Percentiles rank a stretch among this genome's conserved stretches.
phyloP scores from a whole-genome alignment of 2,797 vertebrate species.

The Rhynchonycteris naso region DNA sequence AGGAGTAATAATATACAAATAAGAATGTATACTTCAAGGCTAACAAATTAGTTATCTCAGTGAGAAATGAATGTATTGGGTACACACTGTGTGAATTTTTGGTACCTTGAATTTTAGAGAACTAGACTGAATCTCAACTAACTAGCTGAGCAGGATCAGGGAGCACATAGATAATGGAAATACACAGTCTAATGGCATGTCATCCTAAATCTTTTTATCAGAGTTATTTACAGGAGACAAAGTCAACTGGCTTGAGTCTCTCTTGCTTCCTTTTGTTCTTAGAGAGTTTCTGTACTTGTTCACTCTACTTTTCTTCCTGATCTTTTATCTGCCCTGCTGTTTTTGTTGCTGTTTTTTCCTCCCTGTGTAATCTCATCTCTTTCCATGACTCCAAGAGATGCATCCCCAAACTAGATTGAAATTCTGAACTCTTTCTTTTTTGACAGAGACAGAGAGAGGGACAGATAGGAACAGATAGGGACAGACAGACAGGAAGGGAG shows the following conservation, averaged over 20 bases:
- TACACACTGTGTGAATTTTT: slow-evolving; percentile 34
- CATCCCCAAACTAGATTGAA: not conserved
- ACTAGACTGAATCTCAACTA: not conserved
- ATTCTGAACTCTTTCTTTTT: not conserved
- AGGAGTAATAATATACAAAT: not conserved
- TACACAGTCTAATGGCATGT: not conserved
- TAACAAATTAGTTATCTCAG: not conserved
- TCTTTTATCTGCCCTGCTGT: not conserved
- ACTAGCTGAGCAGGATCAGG: not conserved
- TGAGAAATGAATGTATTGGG: not conserved
- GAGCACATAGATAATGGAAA: slow-evolving; percentile 20
- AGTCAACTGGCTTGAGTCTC: not conserved
- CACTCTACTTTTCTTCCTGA: not conserved
- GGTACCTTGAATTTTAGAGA: slow-evolving; percentile 25
- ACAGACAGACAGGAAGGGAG: no score
- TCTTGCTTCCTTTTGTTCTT: not conserved
- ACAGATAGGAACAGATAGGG: no score
- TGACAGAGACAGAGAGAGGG: no score
- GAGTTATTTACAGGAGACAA: slow-evolving; percentile 11
- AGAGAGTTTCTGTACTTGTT: not conserved
- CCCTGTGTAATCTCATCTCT: not conserved
- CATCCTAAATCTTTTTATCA: slow-evolving; percentile 21
- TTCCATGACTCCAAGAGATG: not conserved
- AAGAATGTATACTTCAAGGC: not conserved
- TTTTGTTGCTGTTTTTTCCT: not conserved